Evolutionary conservation across 2,113 vertebrate genomes (phyloP), one percentile per base, ranked within the genome.

Genomic region (Podarcis raffonei): DNA sequence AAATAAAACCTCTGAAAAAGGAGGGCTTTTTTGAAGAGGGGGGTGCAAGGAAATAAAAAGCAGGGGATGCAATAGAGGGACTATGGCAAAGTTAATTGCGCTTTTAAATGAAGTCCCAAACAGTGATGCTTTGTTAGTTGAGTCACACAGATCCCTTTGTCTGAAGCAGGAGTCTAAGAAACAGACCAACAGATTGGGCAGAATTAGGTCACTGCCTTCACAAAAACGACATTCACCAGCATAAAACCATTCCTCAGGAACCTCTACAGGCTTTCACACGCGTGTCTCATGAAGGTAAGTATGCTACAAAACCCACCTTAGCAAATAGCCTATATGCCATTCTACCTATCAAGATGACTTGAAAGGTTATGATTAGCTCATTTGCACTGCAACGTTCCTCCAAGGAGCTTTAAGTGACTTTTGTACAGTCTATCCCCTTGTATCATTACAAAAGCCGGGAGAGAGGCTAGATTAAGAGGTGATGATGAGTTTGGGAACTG

Each of bases 1-100:
- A n/a, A 22, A 93, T 76, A 88, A 42, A 92, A 74, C n/a, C 91
- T 78, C 87, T 85, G 76, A 77, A 95, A 94, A 94, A 87, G 13
- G 75, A 74, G 20, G 75, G 18, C 5, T 48, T 75, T 32, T 1
- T 6, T 81, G 27, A 59, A 66, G 83, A 16, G 69, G 69, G 57
- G n/a, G 35, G 57, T 84, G 65, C 3, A 1, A 86, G 48, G 3
- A 1, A 76, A 91, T 37, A 30, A 77, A 20, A 77, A 39, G 87
- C 81, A 87, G 30, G 72, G 65, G 25, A 66, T 48, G 6, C 27
- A 87, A 32, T 65, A 35, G 57, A 82, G 27, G 27, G 25, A 83
- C 39, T 20, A 23, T 23, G 83, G 3, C 1, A 85, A 85, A 25
- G 15, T 32, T 84, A 32, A 59, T 89, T 37, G 48, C 76, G 18